A percentile compares a stretch with the other conserved stretches of the same genome.
Evolutionary conservation across 2,888 invertebrate species (phyloP).

Genomic region (Sisyra terminalis): DNA sequence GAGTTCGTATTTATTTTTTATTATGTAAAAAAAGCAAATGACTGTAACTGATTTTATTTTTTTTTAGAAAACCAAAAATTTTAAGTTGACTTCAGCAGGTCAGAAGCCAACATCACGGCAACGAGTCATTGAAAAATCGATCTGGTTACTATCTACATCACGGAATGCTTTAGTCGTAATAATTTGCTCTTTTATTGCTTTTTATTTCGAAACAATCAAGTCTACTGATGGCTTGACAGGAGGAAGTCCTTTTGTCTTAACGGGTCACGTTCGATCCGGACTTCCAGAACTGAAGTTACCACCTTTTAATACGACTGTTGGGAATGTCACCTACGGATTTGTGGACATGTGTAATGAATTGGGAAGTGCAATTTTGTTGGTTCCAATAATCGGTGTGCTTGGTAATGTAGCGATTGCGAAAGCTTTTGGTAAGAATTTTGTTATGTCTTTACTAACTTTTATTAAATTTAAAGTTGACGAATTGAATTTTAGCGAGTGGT

Average conservation of each 20-base stretch:
- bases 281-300: constrained; percentile 52
- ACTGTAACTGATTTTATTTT: constrained; percentile 2
- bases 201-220: constrained; percentile 30
- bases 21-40: constrained; percentile 7
- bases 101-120: constrained; percentile 26
- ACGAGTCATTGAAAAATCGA: constrained; percentile 32
- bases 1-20: constrained; percentile 42
- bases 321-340: constrained; percentile 41
- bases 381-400: constrained; percentile 79
- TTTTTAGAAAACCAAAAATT: constrained; percentile 55
- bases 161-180: constrained; percentile 74
- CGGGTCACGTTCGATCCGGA: constrained; percentile 59
- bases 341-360: constrained; percentile 60
- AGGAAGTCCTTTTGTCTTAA: constrained; percentile 51
- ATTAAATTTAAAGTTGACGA: constrained; percentile 19
- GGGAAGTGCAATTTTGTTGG: constrained; percentile 69
- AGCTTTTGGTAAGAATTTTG: constrained; percentile 57
- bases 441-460: too few species aligned
- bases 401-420: constrained; percentile 94
- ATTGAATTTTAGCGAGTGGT: constrained; percentile 44
- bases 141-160: constrained; percentile 68
- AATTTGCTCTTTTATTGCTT: constrained; percentile 50
- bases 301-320: constrained; percentile 47
- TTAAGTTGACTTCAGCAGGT: constrained; percentile 29
- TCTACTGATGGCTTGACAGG: constrained; percentile 16